These are phyloP conservation scores for Aphodius granarius DNA, from an alignment of 2,888 invertebrate genomes.

Conservation along the genomic window DNA sequence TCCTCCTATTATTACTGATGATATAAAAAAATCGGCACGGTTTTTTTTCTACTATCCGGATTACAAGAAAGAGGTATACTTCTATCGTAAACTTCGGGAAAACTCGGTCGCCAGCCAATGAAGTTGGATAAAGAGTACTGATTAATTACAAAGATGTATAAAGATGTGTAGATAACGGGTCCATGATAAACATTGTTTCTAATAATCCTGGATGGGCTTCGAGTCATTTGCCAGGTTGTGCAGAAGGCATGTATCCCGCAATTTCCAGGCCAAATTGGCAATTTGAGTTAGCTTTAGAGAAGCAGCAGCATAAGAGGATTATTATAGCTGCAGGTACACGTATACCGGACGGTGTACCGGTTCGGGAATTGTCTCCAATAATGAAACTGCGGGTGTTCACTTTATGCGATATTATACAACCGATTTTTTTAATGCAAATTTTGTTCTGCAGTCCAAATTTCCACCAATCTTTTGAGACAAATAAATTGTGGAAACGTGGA, in stretches of 20 bases:
- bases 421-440: no score
- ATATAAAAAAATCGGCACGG: no score
- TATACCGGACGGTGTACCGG: neutral
- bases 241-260: neutral
- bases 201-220: neutral
- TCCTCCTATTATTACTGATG: no score
- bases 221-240: neutral
- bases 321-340: neutral
- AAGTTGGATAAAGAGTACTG: no score
- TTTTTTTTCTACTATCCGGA: no score
- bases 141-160: no score
- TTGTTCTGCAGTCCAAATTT: no score
- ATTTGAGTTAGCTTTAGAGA: neutral
- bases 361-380: neutral
- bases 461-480: no score
- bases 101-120: no score
- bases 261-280: neutral
- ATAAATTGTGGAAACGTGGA: no score
- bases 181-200: neutral
- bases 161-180: neutral
- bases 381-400: neutral
- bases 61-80: no score
- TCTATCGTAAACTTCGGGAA: no score
- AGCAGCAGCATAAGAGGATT: neutral
- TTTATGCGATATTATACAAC: neutral